Base-by-base conservation (phyloP, 2,797 vertebrate genomes). In the Phyllotis vaccarum region DNA sequence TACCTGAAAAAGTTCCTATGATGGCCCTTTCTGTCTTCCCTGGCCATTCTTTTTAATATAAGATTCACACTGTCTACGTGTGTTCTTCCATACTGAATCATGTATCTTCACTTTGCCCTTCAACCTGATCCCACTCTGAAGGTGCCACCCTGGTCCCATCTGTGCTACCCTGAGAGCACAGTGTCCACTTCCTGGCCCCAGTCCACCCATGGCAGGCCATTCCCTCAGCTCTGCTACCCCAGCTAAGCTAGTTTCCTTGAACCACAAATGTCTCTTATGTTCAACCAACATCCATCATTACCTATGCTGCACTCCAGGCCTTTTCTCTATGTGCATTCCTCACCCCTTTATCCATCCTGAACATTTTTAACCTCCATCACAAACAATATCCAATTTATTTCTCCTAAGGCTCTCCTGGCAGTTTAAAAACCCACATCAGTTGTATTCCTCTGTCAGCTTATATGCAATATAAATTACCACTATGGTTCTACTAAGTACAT, bases 21-120 rank as follows among this genome's bases (percentile, higher is more conserved):
- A 76, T 24, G 78, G 78, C 78, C 34, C 94, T 85, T 93, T 37
- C 76, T 75, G 24, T 90, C 70, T 95, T 46, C 68, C 52, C 58
- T 95, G 80, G 75, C 60, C 58, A 64, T 24, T 87, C 52, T 52
- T 81, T 85, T 72, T 91, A 11, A 11, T 86, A 31, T 58, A 76
- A 91, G 66, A 91, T 56, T n/a, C 82, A 76, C 22, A 60, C 37
- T 49, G 72, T 80, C 89, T 70, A 34, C 40, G 29, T 54, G 54
- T 37, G 27, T 27, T 43, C 31, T 78, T 83, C 31, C 60, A 24
- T 54, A 43, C 9, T 16, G 86, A 85, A n/a, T 66, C 40, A 24
- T 60, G 52, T 89, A 10, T 86, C 52, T 93, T 90, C 52, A 66
- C 68, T 91, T 70, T 78, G 46, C 17, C 58, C 78, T 93, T 93